Conservation (phyloP, 2,113 vertebrate species). For the Poeciliopsis retropinna region DNA sequence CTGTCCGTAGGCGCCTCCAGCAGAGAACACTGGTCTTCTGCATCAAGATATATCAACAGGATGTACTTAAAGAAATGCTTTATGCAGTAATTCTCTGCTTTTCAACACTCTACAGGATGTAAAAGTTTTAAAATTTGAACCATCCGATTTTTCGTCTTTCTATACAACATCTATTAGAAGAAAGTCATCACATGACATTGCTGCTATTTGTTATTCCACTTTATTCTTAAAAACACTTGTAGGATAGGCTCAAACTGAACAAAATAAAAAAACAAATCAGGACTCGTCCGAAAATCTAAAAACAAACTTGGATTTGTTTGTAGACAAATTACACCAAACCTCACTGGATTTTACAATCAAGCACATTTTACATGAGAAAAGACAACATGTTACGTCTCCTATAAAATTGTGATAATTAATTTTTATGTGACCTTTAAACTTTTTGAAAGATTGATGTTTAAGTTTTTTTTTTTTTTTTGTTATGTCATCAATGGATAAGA, state of each 20-base stretch:
- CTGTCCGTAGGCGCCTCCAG: conserved; percentile 77
- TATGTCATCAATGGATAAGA: conserved; percentile 1
- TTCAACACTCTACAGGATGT: not conserved
- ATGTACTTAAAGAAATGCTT: conserved; percentile 2
- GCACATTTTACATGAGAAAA: not conserved
- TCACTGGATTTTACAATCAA: not conserved
- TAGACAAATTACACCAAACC: conserved; percentile 7
- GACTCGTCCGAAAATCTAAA: not conserved
- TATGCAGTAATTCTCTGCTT: not conserved
- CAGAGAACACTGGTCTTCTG: not conserved
- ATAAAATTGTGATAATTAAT: not conserved
- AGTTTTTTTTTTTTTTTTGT: not conserved
- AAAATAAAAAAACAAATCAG: conserved; percentile 14
- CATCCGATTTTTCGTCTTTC: too few relatives aligned
- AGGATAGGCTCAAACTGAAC: conserved; percentile 3
- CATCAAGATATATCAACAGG: not conserved
- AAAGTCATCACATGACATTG: not conserved
- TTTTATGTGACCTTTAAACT: conserved; percentile 5
- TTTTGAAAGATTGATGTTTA: not conserved
- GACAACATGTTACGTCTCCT: not conserved
- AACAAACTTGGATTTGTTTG: not conserved
- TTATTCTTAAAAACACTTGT: conserved; percentile 61
- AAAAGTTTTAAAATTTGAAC: not conserved
- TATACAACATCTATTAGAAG: not conserved
- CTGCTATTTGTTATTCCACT: conserved; percentile 23